Percentiles rank a stretch among this genome's conserved stretches.
Conservation (phyloP, 2,113 vertebrate species). For the Stercorarius parasiticus region DNA sequence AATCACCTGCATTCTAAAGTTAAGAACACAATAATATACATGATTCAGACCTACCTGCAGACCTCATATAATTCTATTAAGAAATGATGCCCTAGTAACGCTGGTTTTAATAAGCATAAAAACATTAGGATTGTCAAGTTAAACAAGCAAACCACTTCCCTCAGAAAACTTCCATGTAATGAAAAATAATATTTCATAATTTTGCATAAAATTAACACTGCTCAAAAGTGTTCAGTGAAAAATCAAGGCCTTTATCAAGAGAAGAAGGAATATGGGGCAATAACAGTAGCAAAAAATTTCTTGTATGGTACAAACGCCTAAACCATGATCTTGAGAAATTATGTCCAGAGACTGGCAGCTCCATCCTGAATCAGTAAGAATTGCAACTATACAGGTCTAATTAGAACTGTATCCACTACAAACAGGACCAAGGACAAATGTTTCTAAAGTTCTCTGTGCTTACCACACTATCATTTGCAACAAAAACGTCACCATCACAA, state of each 20-base stretch:
- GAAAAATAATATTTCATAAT: neutral
- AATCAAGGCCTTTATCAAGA: neutral
- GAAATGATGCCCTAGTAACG: neutral
- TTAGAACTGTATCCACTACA: neutral
- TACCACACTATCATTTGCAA: neutral
- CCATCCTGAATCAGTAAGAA: neutral
- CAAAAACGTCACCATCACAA: neutral
- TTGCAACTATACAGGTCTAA: neutral
- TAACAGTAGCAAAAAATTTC: neutral
- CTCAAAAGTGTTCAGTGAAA: neutral
- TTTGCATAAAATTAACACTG: neutral
- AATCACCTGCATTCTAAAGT: neutral
- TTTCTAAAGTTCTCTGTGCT: neutral
- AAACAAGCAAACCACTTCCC: neutral
- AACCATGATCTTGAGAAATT: neutral
- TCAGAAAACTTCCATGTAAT: neutral
- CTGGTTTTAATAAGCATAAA: neutral
- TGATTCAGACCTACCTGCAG: neutral
- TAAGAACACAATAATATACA: neutral
- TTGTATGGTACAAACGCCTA: neutral
- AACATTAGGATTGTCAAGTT: neutral
- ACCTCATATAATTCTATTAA: neutral
- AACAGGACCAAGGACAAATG: neutral
- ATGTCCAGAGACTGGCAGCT: neutral
- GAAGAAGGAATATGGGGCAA: neutral